Percentiles rank a stretch among this genome's conserved stretches.
phyloP scores from a whole-genome alignment of 2,113 vertebrate species.

The Tringa solitaria region DNA sequence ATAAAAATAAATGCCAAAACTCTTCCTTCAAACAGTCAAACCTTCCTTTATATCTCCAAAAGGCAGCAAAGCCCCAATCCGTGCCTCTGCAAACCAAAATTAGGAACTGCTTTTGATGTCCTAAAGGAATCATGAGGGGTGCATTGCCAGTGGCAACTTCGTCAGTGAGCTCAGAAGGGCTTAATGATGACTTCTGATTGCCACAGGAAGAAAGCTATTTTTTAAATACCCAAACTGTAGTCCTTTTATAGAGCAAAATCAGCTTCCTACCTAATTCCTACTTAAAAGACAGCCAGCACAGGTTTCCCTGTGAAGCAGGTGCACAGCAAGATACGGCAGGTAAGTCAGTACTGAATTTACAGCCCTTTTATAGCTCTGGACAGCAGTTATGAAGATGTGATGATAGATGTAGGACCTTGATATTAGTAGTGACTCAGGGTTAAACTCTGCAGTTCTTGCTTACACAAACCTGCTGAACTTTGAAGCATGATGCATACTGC shows the following conservation, averaged over 20 bases:
- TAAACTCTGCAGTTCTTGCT: neutral
- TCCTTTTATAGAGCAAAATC: neutral
- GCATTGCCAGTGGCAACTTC: neutral
- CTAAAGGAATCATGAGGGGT: neutral
- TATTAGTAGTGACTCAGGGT: neutral
- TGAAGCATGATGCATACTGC: neutral
- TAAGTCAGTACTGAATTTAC: neutral
- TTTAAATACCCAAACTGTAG: neutral
- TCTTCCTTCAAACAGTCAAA: neutral
- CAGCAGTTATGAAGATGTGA: neutral
- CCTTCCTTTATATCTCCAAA: neutral
- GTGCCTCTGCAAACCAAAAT: neutral
- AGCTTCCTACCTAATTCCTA: neutral
- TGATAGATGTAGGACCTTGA: neutral
- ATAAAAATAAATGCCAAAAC: neutral
- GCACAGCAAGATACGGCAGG: neutral
- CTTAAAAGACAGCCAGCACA: neutral
- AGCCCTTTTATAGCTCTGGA: neutral
- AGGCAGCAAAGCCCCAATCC: neutral
- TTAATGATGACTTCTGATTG: neutral
- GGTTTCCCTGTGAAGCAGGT: neutral
- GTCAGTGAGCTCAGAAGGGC: neutral
- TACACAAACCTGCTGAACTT: neutral
- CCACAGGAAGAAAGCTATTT: neutral
- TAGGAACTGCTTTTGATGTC: neutral